phyloP scores from a whole-genome alignment of 2,797 vertebrate genomes.

The Sebastes trivittatus region DNA sequence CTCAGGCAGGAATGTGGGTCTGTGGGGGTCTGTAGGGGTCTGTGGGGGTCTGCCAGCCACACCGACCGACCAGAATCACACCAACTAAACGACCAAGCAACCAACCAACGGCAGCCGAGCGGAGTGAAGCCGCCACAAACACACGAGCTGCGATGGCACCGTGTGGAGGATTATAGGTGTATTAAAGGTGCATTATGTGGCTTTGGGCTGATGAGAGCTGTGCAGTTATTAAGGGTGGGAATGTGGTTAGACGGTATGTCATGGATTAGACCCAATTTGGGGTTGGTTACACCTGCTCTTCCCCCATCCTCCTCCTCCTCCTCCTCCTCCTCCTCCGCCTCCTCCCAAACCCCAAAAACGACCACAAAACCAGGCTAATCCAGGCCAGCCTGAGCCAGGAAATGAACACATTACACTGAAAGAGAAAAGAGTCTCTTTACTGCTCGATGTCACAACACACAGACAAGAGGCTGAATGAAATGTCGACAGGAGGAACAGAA shows the following conservation, averaged over 20 bases:
- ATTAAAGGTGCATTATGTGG: slow-evolving; percentile 31
- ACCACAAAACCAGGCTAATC: slow-evolving; percentile 18
- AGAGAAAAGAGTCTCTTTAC: neutral
- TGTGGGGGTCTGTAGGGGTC: neutral
- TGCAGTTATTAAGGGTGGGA: slow-evolving; percentile 13
- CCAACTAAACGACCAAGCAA: neutral
- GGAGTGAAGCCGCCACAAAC: neutral
- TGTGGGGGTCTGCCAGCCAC: neutral
- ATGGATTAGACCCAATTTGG: slow-evolving; percentile 30
- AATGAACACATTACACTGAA: neutral
- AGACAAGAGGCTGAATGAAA: neutral
- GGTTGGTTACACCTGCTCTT: slow-evolving; percentile 35
- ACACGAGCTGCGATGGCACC: neutral
- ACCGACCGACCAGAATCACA: neutral
- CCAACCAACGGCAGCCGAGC: neutral
- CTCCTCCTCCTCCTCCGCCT: neutral
- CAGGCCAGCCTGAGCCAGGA: neutral
- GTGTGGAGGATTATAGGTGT: neutral
- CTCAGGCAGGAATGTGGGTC: slow-evolving; percentile 6
- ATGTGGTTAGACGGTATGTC: slow-evolving; percentile 30
- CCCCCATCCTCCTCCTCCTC: neutral
- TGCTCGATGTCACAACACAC: neutral
- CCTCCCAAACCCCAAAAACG: neutral
- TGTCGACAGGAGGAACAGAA: neutral
- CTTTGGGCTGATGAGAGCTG: neutral